Evolutionary conservation across 2,888 invertebrate genomes (phyloP).

Genomic region (Netelia inedita): DNA sequence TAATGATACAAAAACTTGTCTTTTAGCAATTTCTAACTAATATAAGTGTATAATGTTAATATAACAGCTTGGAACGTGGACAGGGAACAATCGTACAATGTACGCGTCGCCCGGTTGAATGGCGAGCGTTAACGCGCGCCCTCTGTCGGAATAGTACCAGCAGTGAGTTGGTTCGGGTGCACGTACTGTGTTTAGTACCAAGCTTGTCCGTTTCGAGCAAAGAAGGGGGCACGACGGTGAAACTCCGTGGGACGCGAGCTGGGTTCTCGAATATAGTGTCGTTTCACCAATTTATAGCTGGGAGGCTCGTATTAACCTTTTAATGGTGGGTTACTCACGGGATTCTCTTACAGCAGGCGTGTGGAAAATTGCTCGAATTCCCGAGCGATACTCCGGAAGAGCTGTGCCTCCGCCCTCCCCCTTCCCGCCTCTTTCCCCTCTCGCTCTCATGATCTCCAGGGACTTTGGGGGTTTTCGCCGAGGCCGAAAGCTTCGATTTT

Average conservation of each 20-base stretch:
- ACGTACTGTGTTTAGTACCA: conserved; percentile 1
- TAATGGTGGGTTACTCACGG: conserved; percentile 52
- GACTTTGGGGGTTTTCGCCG: conserved; percentile 21
- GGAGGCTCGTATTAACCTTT: conserved; percentile 59
- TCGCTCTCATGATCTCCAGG: conserved; percentile 27
- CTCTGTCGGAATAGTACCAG: conserved; percentile 11
- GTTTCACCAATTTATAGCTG: conserved; percentile 52
- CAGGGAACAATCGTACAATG: neutral
- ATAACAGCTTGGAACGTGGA: too few species aligned
- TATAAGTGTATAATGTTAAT: too few species aligned
- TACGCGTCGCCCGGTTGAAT: conserved; percentile 43
- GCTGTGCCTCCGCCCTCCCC: neutral
- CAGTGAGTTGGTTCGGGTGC: conserved; percentile 3
- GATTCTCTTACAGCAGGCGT: conserved; percentile 15
- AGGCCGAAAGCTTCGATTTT: conserved; percentile 36
- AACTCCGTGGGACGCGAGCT: neutral
- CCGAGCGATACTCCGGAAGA: conserved; percentile 30
- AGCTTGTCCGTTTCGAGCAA: conserved; percentile 23
- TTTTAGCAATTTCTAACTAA: too few species aligned
- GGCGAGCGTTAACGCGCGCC: conserved; percentile 13
- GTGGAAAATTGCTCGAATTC: conserved; percentile 45
- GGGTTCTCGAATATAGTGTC: conserved; percentile 27
- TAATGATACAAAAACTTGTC: too few species aligned
- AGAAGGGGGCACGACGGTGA: conserved; percentile 1
- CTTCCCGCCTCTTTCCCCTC: neutral